phyloP scores from a whole-genome alignment of 1,140 invertebrate genomes.

The Tetramorium alpestre region DNA sequence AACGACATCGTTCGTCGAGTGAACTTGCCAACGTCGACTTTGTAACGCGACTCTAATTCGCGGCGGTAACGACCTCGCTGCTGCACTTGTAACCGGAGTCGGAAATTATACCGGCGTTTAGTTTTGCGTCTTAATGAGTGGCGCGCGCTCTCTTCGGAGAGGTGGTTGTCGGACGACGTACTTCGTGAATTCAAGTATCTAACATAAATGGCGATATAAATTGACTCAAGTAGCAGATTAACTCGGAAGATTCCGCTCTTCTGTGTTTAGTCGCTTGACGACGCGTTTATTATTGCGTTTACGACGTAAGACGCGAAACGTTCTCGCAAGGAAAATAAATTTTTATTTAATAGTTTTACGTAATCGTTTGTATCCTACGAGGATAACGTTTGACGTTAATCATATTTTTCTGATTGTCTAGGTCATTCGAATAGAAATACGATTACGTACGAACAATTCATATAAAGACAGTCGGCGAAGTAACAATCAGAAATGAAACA shows the following conservation, averaged over 20 bases:
- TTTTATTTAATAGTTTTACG: too few species aligned
- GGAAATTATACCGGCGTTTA: conserved; percentile 47
- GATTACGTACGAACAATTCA: too few species aligned
- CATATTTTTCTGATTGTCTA: too few species aligned
- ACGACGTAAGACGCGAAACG: not conserved
- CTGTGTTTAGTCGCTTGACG: not conserved
- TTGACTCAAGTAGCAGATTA: conserved; percentile 3
- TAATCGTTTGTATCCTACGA: too few species aligned
- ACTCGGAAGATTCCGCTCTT: not conserved
- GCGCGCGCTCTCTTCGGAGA: conserved; percentile 22
- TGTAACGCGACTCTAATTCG: conserved; percentile 51
- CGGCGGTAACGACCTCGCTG: conserved; percentile 15
- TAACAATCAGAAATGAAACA: conserved; percentile 58
- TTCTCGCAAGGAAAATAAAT: not conserved
- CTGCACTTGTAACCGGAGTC: conserved; percentile 36
- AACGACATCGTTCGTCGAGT: not conserved
- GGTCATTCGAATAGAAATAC: too few species aligned
- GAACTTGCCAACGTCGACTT: not conserved
- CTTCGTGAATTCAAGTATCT: not conserved
- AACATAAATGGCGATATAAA: conserved; percentile 31
- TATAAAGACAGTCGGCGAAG: conserved; percentile 14
- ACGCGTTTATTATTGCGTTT: not conserved
- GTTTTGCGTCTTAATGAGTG: conserved; percentile 43
- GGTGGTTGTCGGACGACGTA: not conserved
- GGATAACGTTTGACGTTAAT: too few species aligned